Conservation (phyloP, 2,888 invertebrate genomes). For the Dryadula phaetusa region DNA sequence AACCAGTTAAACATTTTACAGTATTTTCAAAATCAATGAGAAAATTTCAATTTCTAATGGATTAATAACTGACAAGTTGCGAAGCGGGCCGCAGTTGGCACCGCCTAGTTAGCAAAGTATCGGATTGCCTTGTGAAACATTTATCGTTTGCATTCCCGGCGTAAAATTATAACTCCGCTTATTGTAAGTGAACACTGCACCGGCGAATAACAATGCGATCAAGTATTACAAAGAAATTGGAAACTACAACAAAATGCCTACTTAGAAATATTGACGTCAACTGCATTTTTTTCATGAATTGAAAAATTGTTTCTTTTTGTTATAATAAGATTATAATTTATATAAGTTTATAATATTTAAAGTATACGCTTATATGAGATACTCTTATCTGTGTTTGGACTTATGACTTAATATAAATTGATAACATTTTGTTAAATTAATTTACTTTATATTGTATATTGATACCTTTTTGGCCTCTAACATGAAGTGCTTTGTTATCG, state of each 20-base stretch:
- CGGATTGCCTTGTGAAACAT: constrained; percentile 76
- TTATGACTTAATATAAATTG: no score
- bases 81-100: constrained; percentile 50
- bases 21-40: no score
- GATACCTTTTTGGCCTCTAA: no score
- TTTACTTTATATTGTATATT: no score
- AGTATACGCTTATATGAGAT: no score
- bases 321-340: not conserved
- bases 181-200: constrained; percentile 45
- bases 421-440: no score
- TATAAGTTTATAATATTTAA: no score
- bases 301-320: not conserved
- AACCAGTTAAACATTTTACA: no score
- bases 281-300: constrained; percentile 4
- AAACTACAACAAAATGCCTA: constrained; percentile 52
- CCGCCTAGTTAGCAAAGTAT: constrained; percentile 63
- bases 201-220: constrained; percentile 47
- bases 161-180: constrained; percentile 59
- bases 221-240: constrained; percentile 59
- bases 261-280: constrained; percentile 20
- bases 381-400: no score
- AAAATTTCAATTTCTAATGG: not conserved
- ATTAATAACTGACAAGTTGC: not conserved
- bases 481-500: no score
- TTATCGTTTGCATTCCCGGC: constrained; percentile 68